Evolutionary conservation across 2,888 invertebrate species (phyloP).

Genomic region (Therioaphis trifolii): DNA sequence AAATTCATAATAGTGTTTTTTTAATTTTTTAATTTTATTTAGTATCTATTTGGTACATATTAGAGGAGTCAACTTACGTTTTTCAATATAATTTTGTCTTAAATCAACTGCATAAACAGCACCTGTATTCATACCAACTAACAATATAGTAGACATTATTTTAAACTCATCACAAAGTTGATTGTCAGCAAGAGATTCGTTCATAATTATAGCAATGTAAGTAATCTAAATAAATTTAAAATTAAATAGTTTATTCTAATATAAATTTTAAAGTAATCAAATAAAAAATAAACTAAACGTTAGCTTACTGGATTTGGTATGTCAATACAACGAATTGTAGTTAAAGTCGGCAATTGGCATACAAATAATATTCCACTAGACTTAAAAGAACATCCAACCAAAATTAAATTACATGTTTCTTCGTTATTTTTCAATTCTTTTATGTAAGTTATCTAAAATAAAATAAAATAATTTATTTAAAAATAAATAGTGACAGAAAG

Average conservation of each 20-base stretch:
- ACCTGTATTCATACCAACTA: slow-evolving; percentile 40
- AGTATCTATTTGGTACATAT: neutral
- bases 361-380: slow-evolving; percentile 43
- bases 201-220: slow-evolving; percentile 34
- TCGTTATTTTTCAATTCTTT: slow-evolving; percentile 25
- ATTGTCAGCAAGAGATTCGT: slow-evolving; percentile 8
- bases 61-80: slow-evolving; percentile 17
- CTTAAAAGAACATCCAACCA: slow-evolving; percentile 54
- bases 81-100: slow-evolving; percentile 40
- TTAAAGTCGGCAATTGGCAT: slow-evolving; percentile 54
- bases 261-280: too few relatives aligned
- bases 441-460: slow-evolving; percentile 42
- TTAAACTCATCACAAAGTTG: slow-evolving; percentile 56
- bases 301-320: slow-evolving; percentile 35
- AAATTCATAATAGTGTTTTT: too few relatives aligned
- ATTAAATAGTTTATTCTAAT: neutral
- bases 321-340: slow-evolving; percentile 53
- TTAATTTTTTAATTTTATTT: too few relatives aligned
- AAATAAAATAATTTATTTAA: neutral
- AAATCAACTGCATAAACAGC: slow-evolving; percentile 51
- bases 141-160: slow-evolving; percentile 51
- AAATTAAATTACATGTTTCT: neutral
- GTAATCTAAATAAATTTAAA: slow-evolving; percentile 28
- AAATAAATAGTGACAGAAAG: too few relatives aligned
- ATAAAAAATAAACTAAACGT: neutral